Percentiles rank a stretch among this genome's conserved stretches.
Conservation (phyloP, 2,888 invertebrate genomes). For the Choreutis nemorana region DNA sequence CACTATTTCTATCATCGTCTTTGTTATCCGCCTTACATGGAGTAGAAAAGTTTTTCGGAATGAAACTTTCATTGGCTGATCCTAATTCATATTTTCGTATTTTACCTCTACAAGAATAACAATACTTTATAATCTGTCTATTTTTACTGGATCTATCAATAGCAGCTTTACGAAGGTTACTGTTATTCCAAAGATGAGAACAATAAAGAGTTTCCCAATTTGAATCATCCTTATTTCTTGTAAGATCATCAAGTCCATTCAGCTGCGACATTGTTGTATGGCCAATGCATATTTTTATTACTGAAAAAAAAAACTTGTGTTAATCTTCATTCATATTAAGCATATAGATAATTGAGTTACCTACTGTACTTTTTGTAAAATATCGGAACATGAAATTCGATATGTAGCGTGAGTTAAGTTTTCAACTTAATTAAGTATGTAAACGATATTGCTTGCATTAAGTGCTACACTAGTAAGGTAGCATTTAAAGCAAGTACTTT, state of each 20-base stretch:
- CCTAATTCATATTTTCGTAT: conserved; percentile 53
- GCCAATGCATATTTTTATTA: too few species aligned
- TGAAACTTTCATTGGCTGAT: conserved; percentile 28
- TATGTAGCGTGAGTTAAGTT: conserved; percentile 10
- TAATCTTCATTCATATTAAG: too few species aligned
- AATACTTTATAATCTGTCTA: conserved; percentile 37
- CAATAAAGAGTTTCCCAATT: conserved; percentile 48
- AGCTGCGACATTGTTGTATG: too few species aligned
- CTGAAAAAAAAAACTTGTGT: too few species aligned
- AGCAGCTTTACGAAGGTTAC: conserved; percentile 34
- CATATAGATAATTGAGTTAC: too few species aligned
- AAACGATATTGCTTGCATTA: too few species aligned
- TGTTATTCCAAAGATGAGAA: conserved; percentile 49
- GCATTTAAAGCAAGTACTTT: too few species aligned
- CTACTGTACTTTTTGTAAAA: too few species aligned
- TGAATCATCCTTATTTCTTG: too few species aligned
- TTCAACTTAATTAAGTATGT: conserved; percentile 18
- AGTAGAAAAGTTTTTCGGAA: conserved; percentile 47
- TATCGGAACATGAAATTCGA: conserved; percentile 10
- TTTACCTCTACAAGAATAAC: conserved; percentile 51
- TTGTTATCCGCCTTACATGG: conserved; percentile 24
- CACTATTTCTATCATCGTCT: conserved; percentile 14
- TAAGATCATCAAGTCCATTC: too few species aligned
- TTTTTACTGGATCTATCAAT: conserved; percentile 30
- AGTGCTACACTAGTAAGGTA: too few species aligned